phyloP scores from a whole-genome alignment of 2,113 vertebrate genomes.

The Rousettus leschenaultii region DNA sequence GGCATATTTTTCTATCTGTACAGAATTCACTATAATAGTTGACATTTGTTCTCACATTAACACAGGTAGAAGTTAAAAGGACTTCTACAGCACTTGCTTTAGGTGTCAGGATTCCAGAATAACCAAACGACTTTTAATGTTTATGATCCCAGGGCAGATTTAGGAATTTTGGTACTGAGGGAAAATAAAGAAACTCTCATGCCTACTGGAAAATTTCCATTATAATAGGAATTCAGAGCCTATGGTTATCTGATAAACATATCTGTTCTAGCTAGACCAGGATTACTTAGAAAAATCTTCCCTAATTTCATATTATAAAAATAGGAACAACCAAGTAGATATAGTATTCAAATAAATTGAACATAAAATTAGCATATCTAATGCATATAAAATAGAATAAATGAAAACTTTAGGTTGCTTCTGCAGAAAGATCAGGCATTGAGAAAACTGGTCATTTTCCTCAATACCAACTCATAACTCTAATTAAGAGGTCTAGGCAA shows the following conservation, averaged over 20 bases:
- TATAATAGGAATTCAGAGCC: neutral
- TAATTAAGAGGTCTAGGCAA: neutral
- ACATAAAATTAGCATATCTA: neutral
- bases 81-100: neutral
- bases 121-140: neutral
- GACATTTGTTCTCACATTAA: constrained; percentile 14
- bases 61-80: neutral
- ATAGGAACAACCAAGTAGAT: neutral
- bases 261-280: neutral
- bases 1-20: neutral
- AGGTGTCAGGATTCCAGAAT: neutral
- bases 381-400: neutral
- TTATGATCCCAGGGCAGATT: neutral
- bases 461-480: neutral
- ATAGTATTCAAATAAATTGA: neutral
- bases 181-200: neutral
- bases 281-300: neutral
- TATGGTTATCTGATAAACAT: neutral
- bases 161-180: neutral
- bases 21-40: neutral
- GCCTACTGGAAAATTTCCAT: neutral
- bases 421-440: neutral
- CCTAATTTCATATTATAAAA: neutral
- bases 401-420: neutral
- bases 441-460: neutral